A percentile compares a stretch with the other conserved stretches of the same genome.
Conservation (phyloP, 2,797 vertebrate genomes). For the Petrocephalus schoutedeni region DNA sequence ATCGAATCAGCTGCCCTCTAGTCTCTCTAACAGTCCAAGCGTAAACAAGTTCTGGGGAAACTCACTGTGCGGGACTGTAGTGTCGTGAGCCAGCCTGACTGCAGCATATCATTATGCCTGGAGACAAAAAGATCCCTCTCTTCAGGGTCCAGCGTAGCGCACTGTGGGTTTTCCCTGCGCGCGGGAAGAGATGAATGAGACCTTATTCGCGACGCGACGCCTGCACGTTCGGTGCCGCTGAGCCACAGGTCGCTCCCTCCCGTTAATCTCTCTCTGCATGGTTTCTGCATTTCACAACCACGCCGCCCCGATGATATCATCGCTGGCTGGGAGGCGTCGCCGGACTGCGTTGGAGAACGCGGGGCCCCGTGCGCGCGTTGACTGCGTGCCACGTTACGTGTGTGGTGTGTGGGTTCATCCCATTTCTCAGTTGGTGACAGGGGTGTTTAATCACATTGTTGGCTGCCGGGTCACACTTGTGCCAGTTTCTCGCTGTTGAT, state of each 20-base stretch:
- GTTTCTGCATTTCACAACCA: background rate
- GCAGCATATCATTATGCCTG: background rate
- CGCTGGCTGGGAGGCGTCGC: background rate
- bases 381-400: background rate
- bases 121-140: background rate
- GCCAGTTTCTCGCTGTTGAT: conserved; percentile 1
- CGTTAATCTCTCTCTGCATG: background rate
- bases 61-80: background rate
- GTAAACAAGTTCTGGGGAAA: background rate
- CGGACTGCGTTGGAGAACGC: background rate
- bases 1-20: background rate
- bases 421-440: background rate
- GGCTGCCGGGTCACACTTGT: background rate
- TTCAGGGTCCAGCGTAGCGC: background rate
- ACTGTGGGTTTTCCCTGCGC: background rate
- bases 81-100: background rate
- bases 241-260: background rate
- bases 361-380: background rate
- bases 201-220: background rate
- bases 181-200: background rate
- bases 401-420: background rate
- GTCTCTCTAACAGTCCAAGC: background rate
- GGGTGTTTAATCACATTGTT: background rate
- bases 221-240: background rate
- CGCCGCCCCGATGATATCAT: background rate